These are phyloP conservation scores for Drosophila kanekoi DNA, from an alignment of 2,888 invertebrate species.

Conservation along the genomic window DNA sequence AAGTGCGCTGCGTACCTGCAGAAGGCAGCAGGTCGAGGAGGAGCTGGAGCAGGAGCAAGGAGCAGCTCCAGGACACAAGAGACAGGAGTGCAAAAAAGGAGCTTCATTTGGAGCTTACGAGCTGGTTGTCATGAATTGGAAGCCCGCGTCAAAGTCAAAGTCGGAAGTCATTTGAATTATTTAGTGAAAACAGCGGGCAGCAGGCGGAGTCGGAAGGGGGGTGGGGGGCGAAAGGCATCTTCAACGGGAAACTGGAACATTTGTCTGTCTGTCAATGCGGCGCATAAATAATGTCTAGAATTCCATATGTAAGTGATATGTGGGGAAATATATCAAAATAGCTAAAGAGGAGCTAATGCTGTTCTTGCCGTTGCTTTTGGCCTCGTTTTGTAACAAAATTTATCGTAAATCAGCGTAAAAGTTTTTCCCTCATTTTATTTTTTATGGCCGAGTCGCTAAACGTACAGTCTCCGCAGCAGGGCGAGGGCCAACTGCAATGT, in stretches of 20 bases:
- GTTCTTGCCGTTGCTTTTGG: conserved; percentile 8
- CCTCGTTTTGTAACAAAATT: conserved; percentile 19
- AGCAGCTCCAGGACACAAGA: neutral
- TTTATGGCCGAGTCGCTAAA: conserved; percentile 27
- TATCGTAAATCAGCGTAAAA: conserved; percentile 53
- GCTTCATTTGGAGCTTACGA: conserved; percentile 38
- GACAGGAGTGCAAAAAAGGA: neutral
- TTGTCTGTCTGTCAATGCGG: conserved; percentile 15
- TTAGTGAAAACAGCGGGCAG: conserved; percentile 41
- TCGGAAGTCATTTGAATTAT: conserved; percentile 78
- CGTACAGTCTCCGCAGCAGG: conserved; percentile 13
- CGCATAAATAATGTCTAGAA: conserved; percentile 42
- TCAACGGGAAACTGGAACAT: neutral
- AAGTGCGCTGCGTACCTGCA: conserved; percentile 72
- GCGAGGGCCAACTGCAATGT: conserved; percentile 61
- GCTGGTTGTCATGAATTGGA: conserved; percentile 33
- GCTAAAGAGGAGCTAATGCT: conserved; percentile 2
- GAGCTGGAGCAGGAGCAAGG: neutral
- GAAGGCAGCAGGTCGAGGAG: neutral
- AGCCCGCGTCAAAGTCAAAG: conserved; percentile 64
- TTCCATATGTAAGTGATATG: conserved; percentile 15
- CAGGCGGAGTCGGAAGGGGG: neutral
- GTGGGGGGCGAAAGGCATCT: no score
- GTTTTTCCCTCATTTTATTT: conserved; percentile 15
- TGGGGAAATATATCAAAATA: conserved; percentile 1